Percentiles rank a stretch among this genome's conserved stretches.
Conservation (phyloP, 2,113 vertebrate genomes). For the Rhinolophus sinicus region DNA sequence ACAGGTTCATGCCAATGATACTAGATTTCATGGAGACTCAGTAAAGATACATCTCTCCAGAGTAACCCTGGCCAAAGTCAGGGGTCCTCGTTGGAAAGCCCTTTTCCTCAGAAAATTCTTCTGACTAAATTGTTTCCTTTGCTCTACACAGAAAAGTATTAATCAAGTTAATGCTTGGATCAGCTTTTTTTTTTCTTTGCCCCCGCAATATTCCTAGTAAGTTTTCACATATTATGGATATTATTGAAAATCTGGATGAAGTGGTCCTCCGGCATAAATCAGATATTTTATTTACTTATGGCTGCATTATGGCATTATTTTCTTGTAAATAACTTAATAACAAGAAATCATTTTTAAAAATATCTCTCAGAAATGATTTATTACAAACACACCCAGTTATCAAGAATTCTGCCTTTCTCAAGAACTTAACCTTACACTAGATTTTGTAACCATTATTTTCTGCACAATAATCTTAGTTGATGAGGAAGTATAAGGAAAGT, state of each 20-base stretch:
- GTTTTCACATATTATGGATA: background rate
- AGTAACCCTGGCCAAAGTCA: background rate
- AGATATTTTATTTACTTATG: background rate
- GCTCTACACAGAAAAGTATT: background rate
- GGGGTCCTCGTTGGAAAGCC: background rate
- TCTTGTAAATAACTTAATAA: constrained; percentile 44
- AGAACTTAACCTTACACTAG: background rate
- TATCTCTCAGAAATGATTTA: constrained; percentile 44
- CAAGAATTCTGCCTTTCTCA: constrained; percentile 6
- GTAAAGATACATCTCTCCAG: background rate
- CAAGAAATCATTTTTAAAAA: background rate
- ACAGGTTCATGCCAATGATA: background rate
- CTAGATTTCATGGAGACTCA: background rate
- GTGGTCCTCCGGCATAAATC: background rate
- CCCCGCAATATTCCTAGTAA: background rate
- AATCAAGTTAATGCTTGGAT: background rate
- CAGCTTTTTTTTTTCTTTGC: background rate
- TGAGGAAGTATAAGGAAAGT: background rate
- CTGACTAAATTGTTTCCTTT: background rate
- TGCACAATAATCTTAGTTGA: constrained; percentile 17
- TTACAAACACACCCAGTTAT: background rate
- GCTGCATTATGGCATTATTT: background rate
- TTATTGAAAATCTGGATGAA: background rate
- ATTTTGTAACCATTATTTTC: background rate
- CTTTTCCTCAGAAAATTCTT: constrained; percentile 15